These are phyloP conservation scores for Blennius ocellaris DNA, from an alignment of 2,113 vertebrate species.

Conservation along the genomic window DNA sequence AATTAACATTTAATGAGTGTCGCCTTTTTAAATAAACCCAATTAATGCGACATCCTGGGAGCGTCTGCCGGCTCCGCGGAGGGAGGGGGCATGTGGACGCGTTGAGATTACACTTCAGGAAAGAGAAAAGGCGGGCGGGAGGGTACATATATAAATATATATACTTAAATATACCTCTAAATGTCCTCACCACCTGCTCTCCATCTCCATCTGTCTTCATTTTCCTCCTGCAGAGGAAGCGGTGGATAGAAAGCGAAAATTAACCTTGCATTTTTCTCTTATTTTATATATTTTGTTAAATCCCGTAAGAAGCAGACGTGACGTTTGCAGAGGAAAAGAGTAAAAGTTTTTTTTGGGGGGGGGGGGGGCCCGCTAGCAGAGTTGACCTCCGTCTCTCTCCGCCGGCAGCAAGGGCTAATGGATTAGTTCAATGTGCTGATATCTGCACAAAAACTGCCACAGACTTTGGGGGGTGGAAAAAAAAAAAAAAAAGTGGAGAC, in stretches of 20 bases:
- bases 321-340: conserved; percentile 41
- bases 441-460: conserved; percentile 52
- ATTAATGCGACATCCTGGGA: background rate
- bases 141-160: too few species aligned
- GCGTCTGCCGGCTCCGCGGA: too few species aligned
- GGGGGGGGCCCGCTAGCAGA: conserved; percentile 10
- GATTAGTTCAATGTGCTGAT: conserved; percentile 74
- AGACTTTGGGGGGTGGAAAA: background rate
- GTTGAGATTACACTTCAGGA: background rate
- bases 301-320: background rate
- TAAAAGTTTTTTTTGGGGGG: too few species aligned
- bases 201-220: background rate
- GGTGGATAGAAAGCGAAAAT: background rate
- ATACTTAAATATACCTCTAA: background rate
- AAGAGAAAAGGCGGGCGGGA: background rate
- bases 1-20: background rate
- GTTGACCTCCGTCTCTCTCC: conserved; percentile 45
- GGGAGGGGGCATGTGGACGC: too few species aligned
- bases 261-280: background rate
- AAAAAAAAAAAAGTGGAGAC: conserved; percentile 23
- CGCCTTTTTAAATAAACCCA: background rate
- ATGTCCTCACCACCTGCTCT: background rate
- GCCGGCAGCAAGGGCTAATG: conserved; percentile 67
- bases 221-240: background rate
- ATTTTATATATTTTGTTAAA: background rate